Evolutionary conservation across 2,797 vertebrate species (phyloP), one percentile per base, ranked within the genome.

Genomic region (Hephaestus fuliginosus): DNA sequence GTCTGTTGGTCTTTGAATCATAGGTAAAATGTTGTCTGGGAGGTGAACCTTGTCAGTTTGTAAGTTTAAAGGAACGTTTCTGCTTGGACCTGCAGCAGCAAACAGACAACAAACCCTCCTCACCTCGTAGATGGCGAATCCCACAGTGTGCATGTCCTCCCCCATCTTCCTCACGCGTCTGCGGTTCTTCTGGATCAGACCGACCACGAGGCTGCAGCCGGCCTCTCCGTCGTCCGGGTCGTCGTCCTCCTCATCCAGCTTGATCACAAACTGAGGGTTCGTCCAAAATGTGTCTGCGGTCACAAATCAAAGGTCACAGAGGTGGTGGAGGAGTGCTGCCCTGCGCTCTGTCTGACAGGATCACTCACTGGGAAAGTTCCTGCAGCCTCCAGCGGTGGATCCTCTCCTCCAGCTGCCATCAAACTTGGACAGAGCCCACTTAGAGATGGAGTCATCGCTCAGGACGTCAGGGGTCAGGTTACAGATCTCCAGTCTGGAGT

Each of bases 391-490:
- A 0, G 97, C 97, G 0, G 96, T 97, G 70, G 97, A 97, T 57
- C 97, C 97, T 63, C 89, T 84, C 71, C 97, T 92, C 97, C 97
- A 98, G 90, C 64, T 96, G 60, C 96, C 96, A 0, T 98, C 94
- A 70, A 95, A 94, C 90, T 93, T 96, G 81, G 92, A 91, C 83
- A 97, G 92, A 6, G 93, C 95, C 97, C 97, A 98, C 65, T 96
- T 97, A 60, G 95, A 95, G 79, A 95, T 74, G 8, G 30, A 88
- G 0, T 96, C 94, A 0, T 94, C 93, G 2, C 84, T 60, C 78
- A 97, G 92, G 0, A 95, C 96, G 60, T 98, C 97, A 0, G 97
- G 97, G 1, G 96, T 97, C 81, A 98, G 95, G 90, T 97, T 97
- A 70, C 97, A 98, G 92, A 98, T 97, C 89, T 97, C 97, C 88